These are phyloP conservation scores for Paramuricea clavata DNA, from an alignment of 92 coral and sea anemone species.

Conservation along the genomic window DNA sequence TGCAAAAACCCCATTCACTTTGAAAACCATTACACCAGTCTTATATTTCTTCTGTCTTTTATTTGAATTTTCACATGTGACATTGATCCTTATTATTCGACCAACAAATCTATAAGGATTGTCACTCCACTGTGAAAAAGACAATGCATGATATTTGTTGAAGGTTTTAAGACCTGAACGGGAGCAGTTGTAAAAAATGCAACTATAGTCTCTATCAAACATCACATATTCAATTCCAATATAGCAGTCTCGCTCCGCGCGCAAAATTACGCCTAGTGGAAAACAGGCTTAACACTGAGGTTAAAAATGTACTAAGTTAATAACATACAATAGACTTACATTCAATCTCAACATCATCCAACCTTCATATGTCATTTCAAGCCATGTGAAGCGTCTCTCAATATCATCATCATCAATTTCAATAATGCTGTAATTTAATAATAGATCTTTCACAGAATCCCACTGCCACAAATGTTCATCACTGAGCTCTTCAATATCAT, in stretches of 20 bases:
- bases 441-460: background rate
- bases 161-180: too few relatives aligned
- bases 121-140: background rate
- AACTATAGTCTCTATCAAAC: too few relatives aligned
- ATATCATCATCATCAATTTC: constrained; percentile 8
- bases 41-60: background rate
- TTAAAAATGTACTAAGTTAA: too few relatives aligned
- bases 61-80: background rate
- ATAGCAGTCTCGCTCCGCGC: too few relatives aligned
- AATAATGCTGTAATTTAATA: background rate
- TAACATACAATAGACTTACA: background rate
- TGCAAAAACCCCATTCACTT: constrained; percentile 16
- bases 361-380: background rate
- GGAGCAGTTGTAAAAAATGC: too few relatives aligned
- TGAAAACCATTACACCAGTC: constrained; percentile 23
- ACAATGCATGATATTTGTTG: too few relatives aligned
- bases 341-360: background rate
- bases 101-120: constrained; percentile 10
- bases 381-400: background rate
- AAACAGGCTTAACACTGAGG: too few relatives aligned
- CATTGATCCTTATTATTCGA: constrained; percentile 10
- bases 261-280: too few relatives aligned
- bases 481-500: background rate
- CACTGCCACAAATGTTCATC: background rate
- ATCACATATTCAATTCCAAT: too few relatives aligned